Evolutionary conservation across 2,888 invertebrate species (phyloP), one percentile per base, ranked within the genome.

Genomic region (Zaprionus obscuricornis): DNA sequence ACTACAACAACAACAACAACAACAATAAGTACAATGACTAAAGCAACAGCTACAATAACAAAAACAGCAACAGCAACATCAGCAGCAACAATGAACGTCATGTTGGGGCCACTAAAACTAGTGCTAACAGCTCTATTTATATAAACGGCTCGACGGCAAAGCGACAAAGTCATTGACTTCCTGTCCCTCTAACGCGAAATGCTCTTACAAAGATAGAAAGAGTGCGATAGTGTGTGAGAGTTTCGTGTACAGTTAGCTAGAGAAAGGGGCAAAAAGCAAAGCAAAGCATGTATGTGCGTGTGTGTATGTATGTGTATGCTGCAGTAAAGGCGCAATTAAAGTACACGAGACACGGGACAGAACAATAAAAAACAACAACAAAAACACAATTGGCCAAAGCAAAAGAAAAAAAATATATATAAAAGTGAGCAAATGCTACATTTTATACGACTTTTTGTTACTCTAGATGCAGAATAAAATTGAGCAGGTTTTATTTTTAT

Each of bases 71-170:
- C 29, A 36, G 31, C 51, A 60, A 27, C 27, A 27, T 6, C 40
- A 7, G 27, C 27, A 8, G 17, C 33, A 3, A 33, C 3, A 11
- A 40, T 52, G 33, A 40, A 47, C 60, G 33, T 55, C 46, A 52
- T 69, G 69, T 66, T 57, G 46, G 54, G 31, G 62, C 46, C 33
- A 70, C 75, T 82, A 56, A 85, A 65, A 67, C 71, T 74, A 82
- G 67, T 85, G 83, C 65, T 62, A 78, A 78, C 76, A 56, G 72
- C 83, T 85, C 78, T 65, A 75, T 78, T 85, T 71, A 78, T 78
- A 71, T 75, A 66, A 78, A 75, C 79, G 76, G 68, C 72, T 59
- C 49, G 14, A 22, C 74, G 39, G 56, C 70, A 52, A 43, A 54
- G 65, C 74, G 70, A 54, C 65, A 77, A 77, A 78, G 78, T 78